Evolutionary conservation across 2,797 vertebrate genomes (phyloP).

Genomic region (Semaprochilodus insignis): DNA sequence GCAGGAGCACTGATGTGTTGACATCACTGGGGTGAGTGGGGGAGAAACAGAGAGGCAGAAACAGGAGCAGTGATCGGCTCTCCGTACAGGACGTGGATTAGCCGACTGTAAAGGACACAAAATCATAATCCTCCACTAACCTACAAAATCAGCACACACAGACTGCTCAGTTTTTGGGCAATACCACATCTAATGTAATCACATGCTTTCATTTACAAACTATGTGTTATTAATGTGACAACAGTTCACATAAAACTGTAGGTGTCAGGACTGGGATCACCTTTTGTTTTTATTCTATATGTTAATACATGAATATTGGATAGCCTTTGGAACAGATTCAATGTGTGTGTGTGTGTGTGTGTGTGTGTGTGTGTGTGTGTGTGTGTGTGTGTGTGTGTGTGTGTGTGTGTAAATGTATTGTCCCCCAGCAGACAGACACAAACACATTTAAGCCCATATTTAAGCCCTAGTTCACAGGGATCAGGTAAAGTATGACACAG

Average conservation of each 20-base stretch:
- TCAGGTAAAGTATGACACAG: conserved; percentile 6
- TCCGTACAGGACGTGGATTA: conserved; percentile 33
- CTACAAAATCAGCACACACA: conserved; percentile 30
- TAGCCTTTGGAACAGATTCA: too few species aligned
- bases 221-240: background rate
- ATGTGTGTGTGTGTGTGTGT: too few species aligned
- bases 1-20: conserved; percentile 22
- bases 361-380: too few species aligned
- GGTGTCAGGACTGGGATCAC: background rate
- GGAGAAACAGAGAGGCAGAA: conserved; percentile 11
- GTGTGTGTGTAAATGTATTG: too few species aligned
- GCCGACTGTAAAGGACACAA: conserved; percentile 38
- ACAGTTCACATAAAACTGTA: background rate
- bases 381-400: too few species aligned
- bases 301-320: background rate
- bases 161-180: background rate
- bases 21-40: conserved; percentile 23
- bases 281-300: background rate
- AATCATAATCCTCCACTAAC: conserved; percentile 45
- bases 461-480: background rate
- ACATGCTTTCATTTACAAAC: background rate
- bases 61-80: conserved; percentile 5
- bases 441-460: background rate
- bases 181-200: conserved; percentile 4
- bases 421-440: too few species aligned